Base-by-base conservation (phyloP, 2,888 invertebrate genomes). In the Candidula unifasciata region DNA sequence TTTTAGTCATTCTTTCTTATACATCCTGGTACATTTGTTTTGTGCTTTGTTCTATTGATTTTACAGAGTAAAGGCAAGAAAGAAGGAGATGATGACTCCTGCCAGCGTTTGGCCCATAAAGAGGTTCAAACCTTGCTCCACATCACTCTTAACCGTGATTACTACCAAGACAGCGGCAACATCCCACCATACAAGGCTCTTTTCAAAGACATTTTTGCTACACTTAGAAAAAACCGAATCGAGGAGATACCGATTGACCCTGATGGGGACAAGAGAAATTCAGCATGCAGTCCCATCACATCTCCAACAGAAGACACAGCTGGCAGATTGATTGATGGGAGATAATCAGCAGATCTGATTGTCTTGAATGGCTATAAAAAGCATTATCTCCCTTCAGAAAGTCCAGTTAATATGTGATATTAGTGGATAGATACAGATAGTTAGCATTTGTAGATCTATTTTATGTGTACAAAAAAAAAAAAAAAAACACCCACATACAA, bases 201-300 rank as follows among this genome's bases (percentile, higher is more conserved):
- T 35, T 93, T 93, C 88, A 91, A 92, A 86, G 93, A 93, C 84
- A 92, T 93, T 74, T 93, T 93, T 87, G 92, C 93, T 16, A 93
- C 93, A 3, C 88, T 93, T 79, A 89, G 90, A 66, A 91, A 91
- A 84, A 89, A 90, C 35, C 85, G 90, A 30, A 92, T 92, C 68
- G 92, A 92, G 77, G 92, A 92, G 78, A 90, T 90, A 52, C 84
- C 85, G 24, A 84, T 74, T 30, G 74, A 73, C 66, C 80, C 80
- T 37, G 84, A 82, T 54, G 85, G 79, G 0, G 71, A 74, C 3
- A 87, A 77, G 71, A 80, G 85, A 52, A 60, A 85, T 30, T 68
- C 81, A 5, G 77, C 81, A 8, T 81, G 77, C 33, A 85, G 85
- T 27, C 85, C 85, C 8, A 76, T 85, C 24, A 74, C 80, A 0